A percentile compares a stretch with the other conserved stretches of the same genome.
Evolutionary conservation across 2,113 vertebrate species (phyloP).

Genomic region (Pampusana beccarii): DNA sequence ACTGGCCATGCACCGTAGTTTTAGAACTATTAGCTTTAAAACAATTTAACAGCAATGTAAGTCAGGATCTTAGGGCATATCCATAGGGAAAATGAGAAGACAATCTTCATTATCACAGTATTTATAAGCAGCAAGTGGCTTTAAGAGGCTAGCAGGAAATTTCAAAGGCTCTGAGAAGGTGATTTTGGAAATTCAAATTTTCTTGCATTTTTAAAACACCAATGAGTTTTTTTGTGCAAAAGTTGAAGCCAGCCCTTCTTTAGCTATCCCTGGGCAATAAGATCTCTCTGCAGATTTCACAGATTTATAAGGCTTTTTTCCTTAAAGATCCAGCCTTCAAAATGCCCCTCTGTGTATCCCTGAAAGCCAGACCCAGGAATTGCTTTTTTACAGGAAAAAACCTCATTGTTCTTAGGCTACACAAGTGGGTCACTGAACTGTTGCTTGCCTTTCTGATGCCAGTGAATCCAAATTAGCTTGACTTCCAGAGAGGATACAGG

Average conservation of each 20-base stretch:
- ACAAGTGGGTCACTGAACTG: conserved; percentile 20
- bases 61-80: not conserved
- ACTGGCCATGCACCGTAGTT: rapidly evolving
- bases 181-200: not conserved
- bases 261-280: not conserved
- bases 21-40: not conserved
- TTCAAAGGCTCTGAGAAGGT: not conserved
- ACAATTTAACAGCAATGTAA: not conserved
- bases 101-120: not conserved
- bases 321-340: not conserved
- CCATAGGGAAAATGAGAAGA: not conserved
- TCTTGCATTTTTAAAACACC: not conserved
- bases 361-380: not conserved
- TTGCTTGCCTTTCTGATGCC: not conserved
- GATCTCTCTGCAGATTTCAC: not conserved
- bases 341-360: not conserved
- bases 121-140: not conserved
- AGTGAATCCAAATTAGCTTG: conserved; percentile 25
- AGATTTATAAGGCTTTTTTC: not conserved
- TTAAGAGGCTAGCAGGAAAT: not conserved
- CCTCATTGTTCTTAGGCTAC: not conserved
- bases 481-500: not conserved
- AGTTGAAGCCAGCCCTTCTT: not conserved
- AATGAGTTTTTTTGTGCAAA: not conserved
- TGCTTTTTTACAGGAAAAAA: not conserved